Conservation (phyloP, 2,797 vertebrate genomes). For the Alauda arvensis region DNA sequence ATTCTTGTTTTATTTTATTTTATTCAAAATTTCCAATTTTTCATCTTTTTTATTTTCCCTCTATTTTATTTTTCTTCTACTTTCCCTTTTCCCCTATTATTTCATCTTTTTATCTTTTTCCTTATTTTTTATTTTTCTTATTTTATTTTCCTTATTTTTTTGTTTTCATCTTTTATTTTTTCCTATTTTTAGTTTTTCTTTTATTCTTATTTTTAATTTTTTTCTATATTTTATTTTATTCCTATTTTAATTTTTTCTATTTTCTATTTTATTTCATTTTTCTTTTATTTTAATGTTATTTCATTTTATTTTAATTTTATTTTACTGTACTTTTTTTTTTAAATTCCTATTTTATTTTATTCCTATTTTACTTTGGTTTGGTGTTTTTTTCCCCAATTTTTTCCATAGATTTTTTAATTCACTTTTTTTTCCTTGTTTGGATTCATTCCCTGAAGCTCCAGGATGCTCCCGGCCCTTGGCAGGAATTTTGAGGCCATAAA, state of each 20-base stretch:
- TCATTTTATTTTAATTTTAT: too few species aligned
- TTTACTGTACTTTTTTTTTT: too few species aligned
- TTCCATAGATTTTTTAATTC: background rate
- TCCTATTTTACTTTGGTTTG: too few species aligned
- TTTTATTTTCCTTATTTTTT: background rate
- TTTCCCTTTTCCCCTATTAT: background rate
- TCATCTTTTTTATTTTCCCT: background rate
- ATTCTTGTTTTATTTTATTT: background rate
- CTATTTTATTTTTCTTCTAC: background rate
- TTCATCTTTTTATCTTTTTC: background rate
- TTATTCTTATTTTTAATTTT: background rate
- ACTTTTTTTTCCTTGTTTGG: background rate
- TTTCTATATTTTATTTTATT: background rate
- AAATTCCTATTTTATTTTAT: background rate
- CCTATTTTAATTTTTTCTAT: background rate
- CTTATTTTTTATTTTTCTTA: background rate
- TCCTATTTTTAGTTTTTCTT: background rate
- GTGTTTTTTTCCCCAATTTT: fast-evolving
- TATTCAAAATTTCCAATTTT: too few species aligned
- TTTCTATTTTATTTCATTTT: too few species aligned
- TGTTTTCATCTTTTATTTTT: background rate
- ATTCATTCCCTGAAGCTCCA: background rate
- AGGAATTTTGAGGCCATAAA: background rate
- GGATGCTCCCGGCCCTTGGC: background rate
- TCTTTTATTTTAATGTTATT: too few species aligned